These are phyloP conservation scores for Trichogramma dendrolimi DNA, from an alignment of 2,888 invertebrate genomes.

Conservation along the genomic window DNA sequence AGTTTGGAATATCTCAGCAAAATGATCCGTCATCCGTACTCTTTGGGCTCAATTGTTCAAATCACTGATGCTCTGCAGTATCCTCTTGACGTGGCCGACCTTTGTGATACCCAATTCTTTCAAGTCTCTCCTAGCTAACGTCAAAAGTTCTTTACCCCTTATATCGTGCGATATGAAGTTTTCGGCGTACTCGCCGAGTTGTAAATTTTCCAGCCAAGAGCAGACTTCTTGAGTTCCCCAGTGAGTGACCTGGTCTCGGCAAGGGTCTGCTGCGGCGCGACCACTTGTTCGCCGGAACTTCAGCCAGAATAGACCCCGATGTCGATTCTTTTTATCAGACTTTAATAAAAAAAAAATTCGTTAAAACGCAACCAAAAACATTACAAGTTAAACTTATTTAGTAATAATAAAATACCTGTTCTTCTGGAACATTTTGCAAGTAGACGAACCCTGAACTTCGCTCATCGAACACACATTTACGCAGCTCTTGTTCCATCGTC, in stretches of 20 bases:
- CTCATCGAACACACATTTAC: constrained; percentile 64
- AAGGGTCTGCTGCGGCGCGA: constrained; percentile 46
- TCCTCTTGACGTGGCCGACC: constrained; percentile 93
- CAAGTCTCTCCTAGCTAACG: constrained; percentile 78
- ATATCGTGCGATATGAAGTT: constrained; percentile 88
- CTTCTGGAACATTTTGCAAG: constrained; percentile 56
- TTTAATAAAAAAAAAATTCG: constrained; percentile 27
- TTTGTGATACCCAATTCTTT: constrained; percentile 91
- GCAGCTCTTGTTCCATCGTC: constrained; percentile 68
- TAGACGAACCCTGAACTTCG: constrained; percentile 58
- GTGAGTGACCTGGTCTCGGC: constrained; percentile 46
- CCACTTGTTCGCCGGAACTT: constrained; percentile 58
- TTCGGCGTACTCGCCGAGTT: constrained; percentile 86
- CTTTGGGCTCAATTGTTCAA: constrained; percentile 49
- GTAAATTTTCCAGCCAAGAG: constrained; percentile 83
- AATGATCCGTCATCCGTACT: neutral
- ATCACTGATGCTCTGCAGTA: constrained; percentile 89
- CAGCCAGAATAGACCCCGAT: constrained; percentile 66
- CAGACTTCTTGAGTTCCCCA: constrained; percentile 91
- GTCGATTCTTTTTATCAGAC: constrained; percentile 50
- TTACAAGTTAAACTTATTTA: neutral
- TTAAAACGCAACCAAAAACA: constrained; percentile 19
- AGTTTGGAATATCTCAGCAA: too few relatives aligned
- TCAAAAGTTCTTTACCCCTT: constrained; percentile 81
- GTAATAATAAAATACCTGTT: constrained; percentile 49